Evolutionary conservation across 2,113 vertebrate species (phyloP), one percentile per base, ranked within the genome.

Genomic region (Stercorarius parasiticus): DNA sequence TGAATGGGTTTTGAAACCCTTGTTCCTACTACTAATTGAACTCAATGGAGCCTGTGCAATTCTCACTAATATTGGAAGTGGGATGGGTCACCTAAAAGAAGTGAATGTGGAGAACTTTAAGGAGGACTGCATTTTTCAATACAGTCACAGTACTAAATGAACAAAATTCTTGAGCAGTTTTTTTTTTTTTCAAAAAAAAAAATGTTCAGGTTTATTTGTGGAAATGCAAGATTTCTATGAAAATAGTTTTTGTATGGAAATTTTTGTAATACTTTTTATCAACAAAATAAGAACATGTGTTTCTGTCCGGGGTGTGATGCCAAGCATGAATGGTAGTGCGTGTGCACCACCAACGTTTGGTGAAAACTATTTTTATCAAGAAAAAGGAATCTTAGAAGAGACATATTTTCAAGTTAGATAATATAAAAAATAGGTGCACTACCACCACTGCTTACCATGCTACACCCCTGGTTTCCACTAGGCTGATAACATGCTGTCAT

Each of bases 241-340:
- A 98, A 98, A 98, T 99, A 98, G 98, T 99, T 99, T 99, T 99
- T 99, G 99, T 99, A 99, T 98, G 98, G 98, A 99, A 98, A 98
- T 98, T 98, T 99, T 99, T 99, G 98, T 99, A 99, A 99, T 99
- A 98, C 98, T 99, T 99, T 99, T 99, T 99, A 99, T 99, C 98
- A 98, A 99, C 98, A 98, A 99, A 98, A 98, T 97, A 98, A 97
- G 97, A 98, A 98, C 98, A 97, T 94, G 97, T 96, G 97, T 98
- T 98, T 96, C 97, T 81, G 92, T 98, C 98, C 91, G 98, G 95
- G 98, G 98, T 98, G 98, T 98, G 98, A 98, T 98, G 98, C 97
- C 95, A 98, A 98, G 98, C 98, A 98, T 98, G 98, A 97, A 97
- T 98, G 98, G 98, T 98, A 98, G 98, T 98, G 98, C 96, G 97